phyloP scores from a whole-genome alignment of 2,888 invertebrate genomes.

The Acanthosepion pharaonis region DNA sequence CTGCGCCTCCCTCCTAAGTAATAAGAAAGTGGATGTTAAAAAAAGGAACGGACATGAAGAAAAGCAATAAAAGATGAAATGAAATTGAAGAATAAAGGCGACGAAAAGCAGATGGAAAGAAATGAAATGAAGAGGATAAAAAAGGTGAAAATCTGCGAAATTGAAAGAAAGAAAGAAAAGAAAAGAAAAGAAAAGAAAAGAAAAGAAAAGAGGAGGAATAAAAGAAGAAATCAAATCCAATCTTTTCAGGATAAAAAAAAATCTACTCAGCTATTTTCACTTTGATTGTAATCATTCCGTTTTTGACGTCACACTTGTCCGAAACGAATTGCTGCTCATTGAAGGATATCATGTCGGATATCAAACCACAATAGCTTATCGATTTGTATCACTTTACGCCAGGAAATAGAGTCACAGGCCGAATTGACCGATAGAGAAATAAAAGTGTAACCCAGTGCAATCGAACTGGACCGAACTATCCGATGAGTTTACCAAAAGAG shows the following conservation, averaged over 20 bases:
- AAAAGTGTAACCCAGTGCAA: background rate
- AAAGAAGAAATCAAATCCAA: background rate
- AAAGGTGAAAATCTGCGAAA: too few relatives aligned
- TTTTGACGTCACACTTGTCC: background rate
- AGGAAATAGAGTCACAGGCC: background rate
- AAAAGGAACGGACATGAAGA: too few relatives aligned
- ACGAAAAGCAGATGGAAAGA: too few relatives aligned
- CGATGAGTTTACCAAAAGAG: too few relatives aligned
- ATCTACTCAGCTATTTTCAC: background rate
- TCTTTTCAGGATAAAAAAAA: background rate
- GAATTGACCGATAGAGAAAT: background rate
- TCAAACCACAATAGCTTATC: background rate
- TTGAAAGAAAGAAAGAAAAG: too few relatives aligned
- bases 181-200: background rate
- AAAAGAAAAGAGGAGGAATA: background rate
- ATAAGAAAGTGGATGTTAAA: too few relatives aligned
- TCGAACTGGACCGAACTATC: background rate
- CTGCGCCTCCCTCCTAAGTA: too few relatives aligned
- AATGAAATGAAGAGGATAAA: too few relatives aligned
- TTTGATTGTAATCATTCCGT: background rate
- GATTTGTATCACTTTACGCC: background rate
- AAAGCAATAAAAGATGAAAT: too few relatives aligned
- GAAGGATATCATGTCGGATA: slow-evolving; percentile 20
- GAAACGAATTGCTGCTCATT: background rate
- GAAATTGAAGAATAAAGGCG: too few relatives aligned